These are phyloP conservation scores for Atta cephalotes DNA, from an alignment of 1,140 invertebrate genomes.

Conservation along the genomic window DNA sequence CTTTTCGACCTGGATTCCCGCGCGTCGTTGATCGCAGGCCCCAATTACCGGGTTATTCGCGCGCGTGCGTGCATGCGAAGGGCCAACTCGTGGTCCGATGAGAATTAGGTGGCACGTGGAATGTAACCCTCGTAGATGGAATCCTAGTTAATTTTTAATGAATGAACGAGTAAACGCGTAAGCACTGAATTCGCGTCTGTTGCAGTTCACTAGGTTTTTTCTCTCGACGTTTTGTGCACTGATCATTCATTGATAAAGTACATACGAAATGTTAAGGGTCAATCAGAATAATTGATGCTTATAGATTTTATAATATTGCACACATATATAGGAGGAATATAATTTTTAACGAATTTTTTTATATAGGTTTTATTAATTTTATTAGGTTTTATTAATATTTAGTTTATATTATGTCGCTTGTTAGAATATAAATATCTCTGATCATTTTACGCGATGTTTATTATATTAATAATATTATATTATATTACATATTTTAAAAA, in stretches of 20 bases:
- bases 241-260: background rate
- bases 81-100: constrained; percentile 38
- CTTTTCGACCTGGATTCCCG: constrained; percentile 63
- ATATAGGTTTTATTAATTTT: background rate
- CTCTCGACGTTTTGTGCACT: background rate
- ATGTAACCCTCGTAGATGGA: constrained; percentile 36
- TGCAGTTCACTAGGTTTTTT: background rate
- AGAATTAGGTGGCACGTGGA: constrained; percentile 55
- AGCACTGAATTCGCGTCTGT: constrained; percentile 6
- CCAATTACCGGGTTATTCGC: constrained; percentile 65
- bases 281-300: constrained; percentile 12
- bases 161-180: constrained; percentile 6
- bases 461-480: background rate
- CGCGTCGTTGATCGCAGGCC: constrained; percentile 60
- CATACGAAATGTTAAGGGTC: background rate
- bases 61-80: constrained; percentile 30
- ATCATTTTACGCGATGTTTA: background rate
- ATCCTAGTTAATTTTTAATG: constrained; percentile 43
- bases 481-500: background rate
- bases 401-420: background rate
- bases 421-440: background rate
- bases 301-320: background rate
- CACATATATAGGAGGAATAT: background rate
- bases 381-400: background rate
- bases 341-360: background rate